Evolutionary conservation across 2,797 vertebrate genomes (phyloP).

Genomic region (Paramormyrops hopkinsi): DNA sequence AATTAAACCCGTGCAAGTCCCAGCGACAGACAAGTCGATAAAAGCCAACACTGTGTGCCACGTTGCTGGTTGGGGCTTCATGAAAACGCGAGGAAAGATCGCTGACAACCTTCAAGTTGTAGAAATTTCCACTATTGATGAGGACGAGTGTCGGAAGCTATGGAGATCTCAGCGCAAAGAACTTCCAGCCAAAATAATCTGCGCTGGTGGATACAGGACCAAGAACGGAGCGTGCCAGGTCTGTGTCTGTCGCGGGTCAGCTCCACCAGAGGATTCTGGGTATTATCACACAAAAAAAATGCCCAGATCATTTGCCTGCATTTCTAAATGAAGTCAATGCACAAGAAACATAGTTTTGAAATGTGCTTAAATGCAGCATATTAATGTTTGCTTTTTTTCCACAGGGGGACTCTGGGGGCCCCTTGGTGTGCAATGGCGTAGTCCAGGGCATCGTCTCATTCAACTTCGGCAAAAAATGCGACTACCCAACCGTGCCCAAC

Average conservation of each 20-base stretch:
- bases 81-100: not conserved
- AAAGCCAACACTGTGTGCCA: conserved; percentile 27
- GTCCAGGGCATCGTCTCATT: conserved; percentile 55
- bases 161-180: not conserved
- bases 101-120: conserved; percentile 24
- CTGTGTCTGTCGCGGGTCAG: not conserved
- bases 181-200: conserved; percentile 39
- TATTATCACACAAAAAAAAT: not conserved
- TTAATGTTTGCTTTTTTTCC: not conserved
- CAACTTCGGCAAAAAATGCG: not conserved
- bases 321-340: not conserved
- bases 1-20: conserved; percentile 19
- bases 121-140: conserved; percentile 28
- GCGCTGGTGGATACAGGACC: conserved; percentile 42
- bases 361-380: not conserved
- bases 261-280: not conserved
- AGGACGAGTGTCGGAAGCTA: not conserved
- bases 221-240: conserved; percentile 30
- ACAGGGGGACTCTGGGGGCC: conserved; percentile 59
- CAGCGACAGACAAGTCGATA: conserved; percentile 3
- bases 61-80: conserved; percentile 43
- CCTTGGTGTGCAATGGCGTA: conserved; percentile 44
- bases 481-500: conserved; percentile 48
- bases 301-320: not conserved
- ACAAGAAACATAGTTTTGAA: not conserved